Evolutionary conservation across 2,797 vertebrate species (phyloP), one percentile per base, ranked within the genome.

Genomic region (Aeoliscus strigatus): DNA sequence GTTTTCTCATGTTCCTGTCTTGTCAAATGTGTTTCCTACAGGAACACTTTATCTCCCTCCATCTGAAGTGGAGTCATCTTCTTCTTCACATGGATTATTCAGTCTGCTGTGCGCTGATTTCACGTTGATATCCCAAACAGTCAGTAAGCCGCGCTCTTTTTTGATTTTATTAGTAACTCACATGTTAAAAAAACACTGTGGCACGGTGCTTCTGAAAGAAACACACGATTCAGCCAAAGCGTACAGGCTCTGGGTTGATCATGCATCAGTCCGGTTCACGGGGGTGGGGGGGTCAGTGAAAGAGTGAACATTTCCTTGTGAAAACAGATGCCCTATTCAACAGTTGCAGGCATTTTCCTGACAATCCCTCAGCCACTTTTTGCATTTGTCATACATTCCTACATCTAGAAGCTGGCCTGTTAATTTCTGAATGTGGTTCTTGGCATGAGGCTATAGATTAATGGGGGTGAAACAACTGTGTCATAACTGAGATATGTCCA

Each of bases 401-500:
- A 60, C 34, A 56, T 35, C 40, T 52, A 35, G 60, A 55, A 51
- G 44, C 62, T 49, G 54, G 47, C 49, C 53, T 38, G 56, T 70
- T 85, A 60, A 81, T 83, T 82, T 76, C 50, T 86, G 76, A 70
- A 79, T 77, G 76, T 81, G 62, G 60, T 53, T 77, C 39, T 81
- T 87, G 84, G 82, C 80, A 53, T 45, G 33, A 15, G 23, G 24
- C 18, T 27, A 50, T 53, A 40, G 55, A 68, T 81, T 75, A 85
- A 85, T 82, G 70, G 63, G n/a, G 60, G 75, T 64, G 72, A 66
- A 82, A 76, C 75, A 43, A 64, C 48, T 75, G 51, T 57, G 74
- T 83, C 78, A 84, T 73, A 81, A 82, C 77, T 86, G 60, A 61
- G 74, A 81, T 80, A 69, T 81, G 66, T 85, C 57, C 52, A 67